These are phyloP conservation scores for Tribolium madens DNA, from an alignment of 1,140 invertebrate species.

Conservation along the genomic window DNA sequence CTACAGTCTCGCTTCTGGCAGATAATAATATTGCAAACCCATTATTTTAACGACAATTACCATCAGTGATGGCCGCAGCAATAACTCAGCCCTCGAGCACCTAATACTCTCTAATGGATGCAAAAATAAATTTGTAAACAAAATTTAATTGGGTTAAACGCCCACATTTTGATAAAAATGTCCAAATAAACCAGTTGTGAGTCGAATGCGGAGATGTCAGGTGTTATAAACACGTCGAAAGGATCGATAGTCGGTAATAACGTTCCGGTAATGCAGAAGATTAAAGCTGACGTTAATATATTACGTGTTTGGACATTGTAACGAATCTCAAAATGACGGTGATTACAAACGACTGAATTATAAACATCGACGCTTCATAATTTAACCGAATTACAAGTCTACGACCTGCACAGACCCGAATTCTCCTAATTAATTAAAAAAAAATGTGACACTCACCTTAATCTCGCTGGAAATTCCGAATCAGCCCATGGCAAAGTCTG, in stretches of 20 bases:
- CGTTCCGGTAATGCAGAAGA: conserved; percentile 15
- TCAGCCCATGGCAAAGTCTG: conserved; percentile 42
- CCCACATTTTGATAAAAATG: not conserved
- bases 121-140: not conserved
- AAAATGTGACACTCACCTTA: conserved; percentile 17
- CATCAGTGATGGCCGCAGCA: not conserved
- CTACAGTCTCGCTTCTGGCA: not conserved
- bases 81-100: not conserved
- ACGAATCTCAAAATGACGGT: conserved; percentile 25
- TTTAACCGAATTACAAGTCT: not conserved
- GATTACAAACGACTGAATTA: conserved; percentile 24
- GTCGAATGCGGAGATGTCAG: not conserved
- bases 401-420: not conserved
- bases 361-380: not conserved
- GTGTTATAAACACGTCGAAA: conserved; percentile 30
- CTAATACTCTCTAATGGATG: not conserved
- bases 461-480: conserved; percentile 8
- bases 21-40: not conserved
- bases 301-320: conserved; percentile 38
- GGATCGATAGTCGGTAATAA: conserved; percentile 22
- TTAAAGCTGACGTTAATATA: conserved; percentile 38
- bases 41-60: not conserved
- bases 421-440: not conserved
- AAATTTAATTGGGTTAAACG: not conserved
- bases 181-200: not conserved